These are phyloP conservation scores for Hemitrygon akajei DNA, from an alignment of 2,797 vertebrate species.

Conservation along the genomic window DNA sequence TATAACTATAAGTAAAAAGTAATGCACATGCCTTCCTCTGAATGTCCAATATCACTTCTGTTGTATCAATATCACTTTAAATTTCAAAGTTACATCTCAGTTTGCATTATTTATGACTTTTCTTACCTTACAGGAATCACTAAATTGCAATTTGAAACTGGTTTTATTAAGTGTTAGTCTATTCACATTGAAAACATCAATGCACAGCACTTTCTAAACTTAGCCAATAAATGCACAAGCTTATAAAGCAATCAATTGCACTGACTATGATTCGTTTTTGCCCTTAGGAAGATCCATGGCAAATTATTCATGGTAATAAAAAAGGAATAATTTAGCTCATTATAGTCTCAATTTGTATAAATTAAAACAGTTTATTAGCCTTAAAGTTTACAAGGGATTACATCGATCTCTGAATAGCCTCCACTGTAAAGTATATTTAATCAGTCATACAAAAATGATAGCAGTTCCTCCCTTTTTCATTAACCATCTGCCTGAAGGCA, in stretches of 20 bases:
- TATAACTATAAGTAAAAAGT: background rate
- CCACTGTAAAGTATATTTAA: background rate
- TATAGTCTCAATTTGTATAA: conserved; percentile 24
- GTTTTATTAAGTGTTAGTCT: background rate
- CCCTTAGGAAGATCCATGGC: background rate
- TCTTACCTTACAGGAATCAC: background rate
- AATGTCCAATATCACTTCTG: background rate
- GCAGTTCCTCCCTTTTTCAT: conserved; percentile 43
- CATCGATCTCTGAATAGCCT: background rate
- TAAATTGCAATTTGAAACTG: background rate
- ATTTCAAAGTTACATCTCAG: background rate
- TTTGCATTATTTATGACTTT: background rate
- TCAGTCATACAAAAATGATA: background rate
- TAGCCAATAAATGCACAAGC: background rate
- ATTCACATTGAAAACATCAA: conserved; percentile 21
- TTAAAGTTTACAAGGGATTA: conserved; percentile 13
- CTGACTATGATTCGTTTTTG: background rate
- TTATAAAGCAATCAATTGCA: too few species aligned
- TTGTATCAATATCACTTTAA: background rate
- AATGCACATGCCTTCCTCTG: background rate
- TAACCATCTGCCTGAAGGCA: conserved; percentile 51
- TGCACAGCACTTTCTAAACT: background rate
- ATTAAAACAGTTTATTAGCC: background rate
- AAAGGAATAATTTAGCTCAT: conserved; percentile 9
- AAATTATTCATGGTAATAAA: conserved; percentile 18